Evolutionary conservation across 2,888 invertebrate species (phyloP).

Genomic region (Tipula helvola): DNA sequence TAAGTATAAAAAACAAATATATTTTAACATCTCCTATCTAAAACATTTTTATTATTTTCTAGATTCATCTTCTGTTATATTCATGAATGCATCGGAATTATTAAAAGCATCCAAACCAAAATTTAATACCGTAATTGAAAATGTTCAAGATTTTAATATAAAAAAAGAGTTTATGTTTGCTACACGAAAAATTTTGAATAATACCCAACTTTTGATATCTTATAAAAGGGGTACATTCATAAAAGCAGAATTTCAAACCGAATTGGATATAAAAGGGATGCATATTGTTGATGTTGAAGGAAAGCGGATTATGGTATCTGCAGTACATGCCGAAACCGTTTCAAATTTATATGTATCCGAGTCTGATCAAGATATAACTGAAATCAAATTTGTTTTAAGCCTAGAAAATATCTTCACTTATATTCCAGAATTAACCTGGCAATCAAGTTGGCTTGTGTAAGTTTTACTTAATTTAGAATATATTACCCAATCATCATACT

Average conservation of each 20-base stretch:
- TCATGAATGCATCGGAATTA: conserved; percentile 21
- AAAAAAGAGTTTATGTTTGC: conserved; percentile 79
- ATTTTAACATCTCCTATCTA: background rate
- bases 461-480: conserved; percentile 26
- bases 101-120: conserved; percentile 17
- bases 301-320: conserved; percentile 67
- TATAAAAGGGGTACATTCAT: conserved; percentile 58
- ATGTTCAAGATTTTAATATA: conserved; percentile 70
- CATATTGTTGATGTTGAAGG: conserved; percentile 76
- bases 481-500: background rate
- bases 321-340: conserved; percentile 58
- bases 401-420: conserved; percentile 70
- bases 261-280: conserved; percentile 45
- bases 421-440: conserved; percentile 71
- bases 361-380: conserved; percentile 45
- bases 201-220: conserved; percentile 60
- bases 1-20: conserved; percentile 18
- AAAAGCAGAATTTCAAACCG: conserved; percentile 62
- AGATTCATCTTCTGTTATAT: conserved; percentile 22
- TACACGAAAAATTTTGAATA: conserved; percentile 45
- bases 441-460: conserved; percentile 72
- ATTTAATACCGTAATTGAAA: conserved; percentile 39
- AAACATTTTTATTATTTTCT: background rate
- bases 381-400: conserved; percentile 63
- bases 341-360: conserved; percentile 76